Conservation (phyloP, 2,888 invertebrate species). For the Drosophila trichaetosa region DNA sequence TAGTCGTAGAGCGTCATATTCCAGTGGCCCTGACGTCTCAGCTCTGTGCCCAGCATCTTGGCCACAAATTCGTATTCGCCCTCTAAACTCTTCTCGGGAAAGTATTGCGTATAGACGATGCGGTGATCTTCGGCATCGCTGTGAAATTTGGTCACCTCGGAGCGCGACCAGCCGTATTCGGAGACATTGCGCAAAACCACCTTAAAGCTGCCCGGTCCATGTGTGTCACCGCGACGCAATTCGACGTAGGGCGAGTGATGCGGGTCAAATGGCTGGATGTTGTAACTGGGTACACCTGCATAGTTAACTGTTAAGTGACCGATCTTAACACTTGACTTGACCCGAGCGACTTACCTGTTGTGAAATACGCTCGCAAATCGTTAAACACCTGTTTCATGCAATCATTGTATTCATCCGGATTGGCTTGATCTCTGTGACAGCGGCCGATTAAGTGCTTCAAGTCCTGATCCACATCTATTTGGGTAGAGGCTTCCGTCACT, state of each 20-base stretch:
- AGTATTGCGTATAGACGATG: conserved; percentile 92
- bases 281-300: conserved; percentile 90
- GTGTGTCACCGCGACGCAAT: conserved; percentile 87
- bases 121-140: conserved; percentile 88
- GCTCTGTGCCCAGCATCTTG: conserved; percentile 87
- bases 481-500: conserved; percentile 55
- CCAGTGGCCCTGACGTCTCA: conserved; percentile 90
- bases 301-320: background rate
- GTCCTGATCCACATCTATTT: conserved; percentile 79
- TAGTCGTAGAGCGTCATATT: conserved; percentile 90
- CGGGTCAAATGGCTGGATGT: conserved; percentile 91
- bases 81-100: conserved; percentile 91
- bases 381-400: conserved; percentile 91
- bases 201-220: conserved; percentile 89
- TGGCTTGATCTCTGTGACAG: conserved; percentile 86
- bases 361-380: conserved; percentile 89
- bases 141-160: conserved; percentile 91
- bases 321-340: background rate
- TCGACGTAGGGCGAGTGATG: conserved; percentile 89
- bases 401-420: conserved; percentile 87
- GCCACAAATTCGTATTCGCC: conserved; percentile 89
- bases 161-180: conserved; percentile 91
- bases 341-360: conserved; percentile 86
- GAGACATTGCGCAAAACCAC: conserved; percentile 90
- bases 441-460: conserved; percentile 85